Evolutionary conservation across 1,140 invertebrate genomes (phyloP), one percentile per base, ranked within the genome.

Genomic region (Nebria ingens): DNA sequence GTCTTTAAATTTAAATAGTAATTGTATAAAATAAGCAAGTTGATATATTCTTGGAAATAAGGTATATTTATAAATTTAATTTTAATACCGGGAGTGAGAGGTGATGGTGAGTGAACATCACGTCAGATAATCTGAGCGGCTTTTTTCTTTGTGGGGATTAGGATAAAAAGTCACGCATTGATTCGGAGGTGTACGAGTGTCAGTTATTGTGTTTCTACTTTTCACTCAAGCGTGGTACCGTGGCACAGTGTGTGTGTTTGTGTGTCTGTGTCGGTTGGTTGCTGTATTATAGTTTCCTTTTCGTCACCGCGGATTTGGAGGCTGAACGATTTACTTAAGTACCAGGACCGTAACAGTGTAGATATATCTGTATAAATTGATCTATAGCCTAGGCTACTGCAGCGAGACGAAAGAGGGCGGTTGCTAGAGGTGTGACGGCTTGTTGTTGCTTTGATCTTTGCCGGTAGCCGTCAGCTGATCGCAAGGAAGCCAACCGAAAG

Each of bases 271-370:
- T 34, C 6, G 25, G n/a, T n/a, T 34, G 6, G n/a, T n/a, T 6
- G 25, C 25, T 6, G 6, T 34, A 34, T 34, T 34, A 34, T 55
- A 50, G 23, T 38, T 58, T 55, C 51, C 23, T 53, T 58, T 58
- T 56, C 55, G 49, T 59, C 57, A 51, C 21, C 52, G 54, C 21
- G 50, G 54, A 56, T 56, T 56, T 53, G 40, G 58, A 15, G 51
- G 57, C 21, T 21, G 58, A 52, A 52, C 53, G 49, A 52, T 56
- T 15, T 34, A 34, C n/a, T 34, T 34, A 6, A 34, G 6, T n/a
- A 9, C 25, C n/a, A 34, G 25, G 6, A 34, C 25, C 25, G 25
- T 34, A 34, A 34, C 25, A 34, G 25, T 34, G 25, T 34, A n/a
- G 6, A n/a, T 34, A n/a, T 34, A n/a, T 34, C 6, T 34, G 25